These are phyloP conservation scores for Watsonalla cultraria DNA, from an alignment of 2,888 invertebrate genomes.

Conservation along the genomic window DNA sequence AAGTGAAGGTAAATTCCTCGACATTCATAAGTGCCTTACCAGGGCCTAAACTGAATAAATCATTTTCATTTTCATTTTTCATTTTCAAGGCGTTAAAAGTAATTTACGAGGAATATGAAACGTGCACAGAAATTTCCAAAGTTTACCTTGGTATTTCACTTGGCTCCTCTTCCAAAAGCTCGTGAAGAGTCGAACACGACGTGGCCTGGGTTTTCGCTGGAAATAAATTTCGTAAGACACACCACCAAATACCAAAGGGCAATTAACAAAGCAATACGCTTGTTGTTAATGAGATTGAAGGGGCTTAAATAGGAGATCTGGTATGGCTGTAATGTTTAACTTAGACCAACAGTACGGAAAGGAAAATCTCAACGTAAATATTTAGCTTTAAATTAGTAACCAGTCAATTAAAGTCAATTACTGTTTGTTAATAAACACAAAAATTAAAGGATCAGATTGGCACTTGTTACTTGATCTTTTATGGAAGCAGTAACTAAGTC, in stretches of 20 bases:
- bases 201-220: constrained; percentile 74
- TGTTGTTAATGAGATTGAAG: background rate
- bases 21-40: too few species aligned
- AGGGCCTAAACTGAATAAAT: too few species aligned
- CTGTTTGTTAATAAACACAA: too few species aligned
- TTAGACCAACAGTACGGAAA: too few species aligned
- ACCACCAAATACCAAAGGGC: background rate
- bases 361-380: too few species aligned
- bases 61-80: too few species aligned
- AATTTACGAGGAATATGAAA: constrained; percentile 21
- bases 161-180: constrained; percentile 70
- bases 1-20: too few species aligned
- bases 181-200: constrained; percentile 74
- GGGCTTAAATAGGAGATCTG: too few species aligned
- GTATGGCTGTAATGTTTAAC: too few species aligned
- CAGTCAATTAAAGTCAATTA: too few species aligned
- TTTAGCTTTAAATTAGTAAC: too few species aligned
- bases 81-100: constrained; percentile 21
- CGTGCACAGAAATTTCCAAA: constrained; percentile 11
- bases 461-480: constrained; percentile 1
- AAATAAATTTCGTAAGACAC: constrained; percentile 12
- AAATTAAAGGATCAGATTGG: background rate
- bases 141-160: constrained; percentile 71
- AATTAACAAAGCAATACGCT: background rate
- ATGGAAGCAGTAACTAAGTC: background rate